Evolutionary conservation across 1,140 invertebrate genomes (phyloP).

Genomic region (Stegodyphus dumicola): DNA sequence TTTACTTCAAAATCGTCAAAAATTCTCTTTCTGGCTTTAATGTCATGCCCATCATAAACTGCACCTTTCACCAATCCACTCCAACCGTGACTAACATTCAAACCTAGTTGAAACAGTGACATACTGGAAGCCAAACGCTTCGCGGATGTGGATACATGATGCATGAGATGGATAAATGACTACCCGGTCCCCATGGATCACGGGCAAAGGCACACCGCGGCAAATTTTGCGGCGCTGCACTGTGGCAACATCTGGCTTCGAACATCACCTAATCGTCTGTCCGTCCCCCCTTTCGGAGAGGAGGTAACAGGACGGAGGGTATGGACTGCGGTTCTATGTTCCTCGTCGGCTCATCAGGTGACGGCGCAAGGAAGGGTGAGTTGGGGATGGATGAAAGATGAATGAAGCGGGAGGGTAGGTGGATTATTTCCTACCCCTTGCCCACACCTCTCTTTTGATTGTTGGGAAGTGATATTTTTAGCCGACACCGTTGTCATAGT

Average conservation of each 20-base stretch:
- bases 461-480: background rate
- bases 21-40: too few relatives aligned
- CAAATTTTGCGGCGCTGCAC: conserved; percentile 45
- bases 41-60: too few relatives aligned
- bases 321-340: conserved; percentile 28
- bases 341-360: conserved; percentile 40
- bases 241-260: conserved; percentile 52
- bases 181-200: conserved; percentile 14
- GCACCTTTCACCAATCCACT: too few relatives aligned
- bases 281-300: background rate
- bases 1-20: too few relatives aligned
- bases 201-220: conserved; percentile 16
- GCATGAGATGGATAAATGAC: conserved; percentile 25
- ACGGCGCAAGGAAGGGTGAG: background rate
- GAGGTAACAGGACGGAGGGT: background rate
- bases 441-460: background rate
- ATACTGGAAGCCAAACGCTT: too few relatives aligned
- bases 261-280: conserved; percentile 56
- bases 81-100: too few relatives aligned
- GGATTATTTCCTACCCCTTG: background rate
- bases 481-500: background rate
- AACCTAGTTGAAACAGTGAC: too few relatives aligned
- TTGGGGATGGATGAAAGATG: conserved; percentile 13
- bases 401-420: background rate
- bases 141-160: too few relatives aligned